Base-by-base conservation (phyloP, 2,797 vertebrate genomes). In the Syngnathus acus region DNA sequence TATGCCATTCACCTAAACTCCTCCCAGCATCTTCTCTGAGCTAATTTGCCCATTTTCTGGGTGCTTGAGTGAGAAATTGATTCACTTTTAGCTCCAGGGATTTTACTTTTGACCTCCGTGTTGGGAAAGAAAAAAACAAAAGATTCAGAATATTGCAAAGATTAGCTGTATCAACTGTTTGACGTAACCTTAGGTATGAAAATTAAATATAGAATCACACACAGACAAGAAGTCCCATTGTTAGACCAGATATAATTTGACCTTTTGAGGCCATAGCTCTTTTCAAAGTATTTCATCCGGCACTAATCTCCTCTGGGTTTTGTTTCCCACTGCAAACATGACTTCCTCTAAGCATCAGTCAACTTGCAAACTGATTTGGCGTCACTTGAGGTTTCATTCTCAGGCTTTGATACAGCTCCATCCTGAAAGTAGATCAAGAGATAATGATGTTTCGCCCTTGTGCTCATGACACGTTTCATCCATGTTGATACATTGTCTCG, bases 391-490 rank as follows among this genome's bases (percentile, higher is more conserved):
- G 21, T 62, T 62, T 45, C 43, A 1, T 39, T 42, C 64, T 67
- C 62, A n/a, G 5, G n/a, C 26, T 65, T 65, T 39, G n/a, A 65
- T 47, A 68, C 64, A 42, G 62, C 60, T 73, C 68, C 73, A 68
- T 70, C 53, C 62, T 69, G 72, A 79, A 68, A 63, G 66, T 58
- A 69, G 72, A 81, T 77, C 59, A 77, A 79, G 75, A 69, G 69
- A 81, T 82, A 78, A 83, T 75, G 72, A 76, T 73, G 40, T 16
- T 66, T 65, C 67, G 72, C 78, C 72, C 42, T 67, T 67, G 65
- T 75, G 70, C 76, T 78, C 82, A 84, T 72, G 62, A 64, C 70
- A 72, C 68, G 66, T 77, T 81, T 77, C 64, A 67, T 37, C 65
- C 70, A 43, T 61, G 77, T 84, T 82, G 68, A 70, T 21, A 14